Evolutionary conservation across 2,797 vertebrate species (phyloP), one percentile per base, ranked within the genome.

Genomic region (Anguilla pacifica): DNA sequence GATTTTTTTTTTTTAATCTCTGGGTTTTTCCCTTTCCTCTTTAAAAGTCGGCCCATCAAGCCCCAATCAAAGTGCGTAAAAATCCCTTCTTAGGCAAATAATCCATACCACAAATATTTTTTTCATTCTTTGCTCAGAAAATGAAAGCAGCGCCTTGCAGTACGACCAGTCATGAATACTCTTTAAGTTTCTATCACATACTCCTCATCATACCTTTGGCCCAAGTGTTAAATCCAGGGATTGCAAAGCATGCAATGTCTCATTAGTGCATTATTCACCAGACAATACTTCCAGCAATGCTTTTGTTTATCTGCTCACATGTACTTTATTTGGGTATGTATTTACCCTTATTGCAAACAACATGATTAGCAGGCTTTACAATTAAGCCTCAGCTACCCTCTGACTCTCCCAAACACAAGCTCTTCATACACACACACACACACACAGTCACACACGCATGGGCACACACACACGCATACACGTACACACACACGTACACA

Each of bases 1-100:
- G 67, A 61, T 84, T 43, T 89, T 93, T 92, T 92, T 61, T 88
- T 84, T 86, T 81, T 0, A 43, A 77, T 72, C 91, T 94, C 94
- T 94, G 92, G 93, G 93, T 93, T 93, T 94, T 94, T 96, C 95
- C 94, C 95, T 94, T 96, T 95, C 95, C 95, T 91, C 95, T 94
- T 95, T 93, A 93, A 93, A 95, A 96, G 95, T 95, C 94, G 90
- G 92, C 93, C 91, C 94, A 96, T 94, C 95, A 95, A 28, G 39
- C 22, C 83, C 72, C n/a, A 53, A 82, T n/a, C 79, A 82, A 85
- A 72, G 51, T 84, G 19, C n/a, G 55, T 43, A 77, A 85, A 51
- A 61, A 51, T 79, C 28, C 72, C 31, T n/a, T 46, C 4, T 25
- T 22, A n/a, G 11, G 28, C 49, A 19, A 74, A 85, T 77, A 31